phyloP scores from a whole-genome alignment of 2,113 vertebrate genomes.

The Strix aluco region DNA sequence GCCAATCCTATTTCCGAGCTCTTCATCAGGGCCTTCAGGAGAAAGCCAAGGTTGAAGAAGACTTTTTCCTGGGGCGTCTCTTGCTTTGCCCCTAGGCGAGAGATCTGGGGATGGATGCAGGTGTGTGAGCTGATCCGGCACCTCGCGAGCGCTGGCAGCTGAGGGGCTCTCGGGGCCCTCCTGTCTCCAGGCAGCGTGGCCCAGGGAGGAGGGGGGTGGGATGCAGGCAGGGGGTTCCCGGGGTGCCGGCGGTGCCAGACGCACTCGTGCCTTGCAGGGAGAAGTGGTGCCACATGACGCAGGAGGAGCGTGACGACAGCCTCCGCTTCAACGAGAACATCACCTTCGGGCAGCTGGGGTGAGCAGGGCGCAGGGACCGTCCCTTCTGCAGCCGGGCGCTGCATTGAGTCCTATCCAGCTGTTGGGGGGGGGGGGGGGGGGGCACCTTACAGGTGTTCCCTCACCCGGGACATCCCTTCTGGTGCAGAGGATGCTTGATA shows the following conservation, averaged over 20 bases:
- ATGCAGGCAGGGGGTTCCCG: neutral
- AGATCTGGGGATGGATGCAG: neutral
- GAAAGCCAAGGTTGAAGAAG: neutral
- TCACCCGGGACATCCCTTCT: accelerated
- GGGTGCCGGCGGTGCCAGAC: neutral
- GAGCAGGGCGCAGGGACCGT: neutral
- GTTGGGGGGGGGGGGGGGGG: neutral
- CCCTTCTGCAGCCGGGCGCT: neutral
- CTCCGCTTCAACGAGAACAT: constrained; percentile 96
- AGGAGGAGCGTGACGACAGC: constrained; percentile 91
- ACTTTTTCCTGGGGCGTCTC: neutral
- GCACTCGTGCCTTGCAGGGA: constrained; percentile 77
- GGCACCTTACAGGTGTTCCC: neutral
- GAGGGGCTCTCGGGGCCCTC: neutral
- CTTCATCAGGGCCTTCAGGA: neutral
- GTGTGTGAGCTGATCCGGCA: neutral
- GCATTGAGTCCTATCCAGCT: neutral
- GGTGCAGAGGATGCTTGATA: no score
- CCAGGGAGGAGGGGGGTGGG: neutral
- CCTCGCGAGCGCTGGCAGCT: neutral
- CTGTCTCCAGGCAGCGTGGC: neutral
- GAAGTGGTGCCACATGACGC: constrained; percentile 97
- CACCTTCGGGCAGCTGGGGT: constrained; percentile 97
- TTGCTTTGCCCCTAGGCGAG: neutral
- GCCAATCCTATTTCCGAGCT: accelerated